Evolutionary conservation across 2,797 vertebrate species (phyloP).

Genomic region (Gobionotothen gibberifrons): DNA sequence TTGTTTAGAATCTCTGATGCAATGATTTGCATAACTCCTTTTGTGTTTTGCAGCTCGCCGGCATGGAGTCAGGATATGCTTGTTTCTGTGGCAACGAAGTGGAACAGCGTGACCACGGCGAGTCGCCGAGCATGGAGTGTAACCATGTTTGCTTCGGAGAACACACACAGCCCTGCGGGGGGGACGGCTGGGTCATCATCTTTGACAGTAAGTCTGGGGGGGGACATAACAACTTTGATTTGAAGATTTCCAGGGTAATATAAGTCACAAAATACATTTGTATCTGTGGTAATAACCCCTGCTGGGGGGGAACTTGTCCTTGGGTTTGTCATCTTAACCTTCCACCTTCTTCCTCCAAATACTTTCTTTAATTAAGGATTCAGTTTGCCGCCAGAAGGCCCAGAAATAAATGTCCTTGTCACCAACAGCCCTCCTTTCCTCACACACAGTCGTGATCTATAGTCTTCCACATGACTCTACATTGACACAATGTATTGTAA

Average conservation of each 20-base stretch:
- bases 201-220: conserved; percentile 91
- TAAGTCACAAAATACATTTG: background rate
- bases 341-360: conserved; percentile 7
- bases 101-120: conserved; percentile 89
- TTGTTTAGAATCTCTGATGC: conserved; percentile 48
- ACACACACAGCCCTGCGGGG: conserved; percentile 95
- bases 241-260: conserved; percentile 4
- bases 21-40: conserved; percentile 38
- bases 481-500: background rate
- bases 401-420: background rate
- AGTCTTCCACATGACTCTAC: no score
- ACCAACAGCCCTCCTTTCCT: background rate
- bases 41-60: conserved; percentile 88
- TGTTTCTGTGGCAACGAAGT: conserved; percentile 97
- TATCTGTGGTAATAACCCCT: background rate
- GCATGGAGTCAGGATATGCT: conserved; percentile 97
- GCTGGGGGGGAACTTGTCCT: background rate
- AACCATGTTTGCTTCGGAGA: conserved; percentile 98
- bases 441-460: background rate
- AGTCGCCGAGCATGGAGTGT: conserved; percentile 93
- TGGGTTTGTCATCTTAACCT: background rate
- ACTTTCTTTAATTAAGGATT: conserved; percentile 2
- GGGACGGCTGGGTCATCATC: conserved; percentile 95
- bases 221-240: background rate
- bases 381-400: no score